phyloP scores from a whole-genome alignment of 2,113 vertebrate species.

The Elaphurus davidianus region DNA sequence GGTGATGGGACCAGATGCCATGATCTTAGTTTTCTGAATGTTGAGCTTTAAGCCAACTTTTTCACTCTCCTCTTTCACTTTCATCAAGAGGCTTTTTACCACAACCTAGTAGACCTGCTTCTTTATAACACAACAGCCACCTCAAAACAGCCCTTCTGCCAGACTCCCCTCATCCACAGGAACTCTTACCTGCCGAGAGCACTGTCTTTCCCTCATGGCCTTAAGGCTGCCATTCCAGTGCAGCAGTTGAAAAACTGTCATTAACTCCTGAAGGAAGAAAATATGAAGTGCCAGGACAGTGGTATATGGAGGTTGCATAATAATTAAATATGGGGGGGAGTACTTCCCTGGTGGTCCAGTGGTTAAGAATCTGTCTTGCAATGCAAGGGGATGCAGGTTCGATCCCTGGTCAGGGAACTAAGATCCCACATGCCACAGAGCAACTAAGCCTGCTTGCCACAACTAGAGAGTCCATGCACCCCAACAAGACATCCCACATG shows the following conservation, averaged over 20 bases:
- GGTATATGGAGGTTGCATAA: neutral
- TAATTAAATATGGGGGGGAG: neutral
- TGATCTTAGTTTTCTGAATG: too few species aligned
- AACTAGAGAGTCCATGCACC: neutral
- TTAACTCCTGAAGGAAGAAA: conserved; percentile 89
- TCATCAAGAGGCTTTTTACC: too few species aligned
- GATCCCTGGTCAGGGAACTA: neutral
- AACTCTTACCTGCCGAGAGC: conserved; percentile 93
- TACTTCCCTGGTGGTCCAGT: neutral
- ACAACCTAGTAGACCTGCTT: neutral
- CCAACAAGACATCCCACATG: neutral
- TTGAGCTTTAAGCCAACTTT: too few species aligned
- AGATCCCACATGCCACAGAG: neutral
- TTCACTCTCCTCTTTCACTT: too few species aligned
- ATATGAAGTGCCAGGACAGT: neutral
- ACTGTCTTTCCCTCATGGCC: conserved; percentile 97
- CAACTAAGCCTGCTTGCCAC: neutral
- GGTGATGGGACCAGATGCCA: too few species aligned
- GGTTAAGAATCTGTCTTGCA: neutral
- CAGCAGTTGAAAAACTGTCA: conserved; percentile 97
- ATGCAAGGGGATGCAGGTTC: neutral
- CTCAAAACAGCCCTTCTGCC: neutral
- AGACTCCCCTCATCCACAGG: neutral
- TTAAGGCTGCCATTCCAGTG: conserved; percentile 99
- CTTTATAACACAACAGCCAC: neutral